These are phyloP conservation scores for Numenius arquata DNA, from an alignment of 2,113 vertebrate genomes.

Conservation along the genomic window DNA sequence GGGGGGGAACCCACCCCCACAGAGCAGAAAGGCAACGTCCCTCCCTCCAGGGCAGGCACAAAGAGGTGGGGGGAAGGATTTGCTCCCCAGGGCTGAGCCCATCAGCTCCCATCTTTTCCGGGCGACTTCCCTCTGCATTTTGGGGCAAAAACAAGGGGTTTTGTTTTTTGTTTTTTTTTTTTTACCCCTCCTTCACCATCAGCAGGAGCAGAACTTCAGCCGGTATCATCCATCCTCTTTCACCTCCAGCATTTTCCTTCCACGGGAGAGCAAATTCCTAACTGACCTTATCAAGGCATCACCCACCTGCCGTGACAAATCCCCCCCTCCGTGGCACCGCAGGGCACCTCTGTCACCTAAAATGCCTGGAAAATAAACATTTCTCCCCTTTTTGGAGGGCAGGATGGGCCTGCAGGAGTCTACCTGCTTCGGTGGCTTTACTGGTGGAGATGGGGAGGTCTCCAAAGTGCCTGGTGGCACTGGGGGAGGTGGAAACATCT, in stretches of 20 bases:
- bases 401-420: not conserved
- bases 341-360: not conserved
- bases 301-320: not conserved
- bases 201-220: not conserved
- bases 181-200: not conserved
- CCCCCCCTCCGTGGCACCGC: not conserved
- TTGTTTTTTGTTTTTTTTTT: too few relatives aligned
- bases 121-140: too few relatives aligned
- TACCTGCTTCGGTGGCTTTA: not conserved
- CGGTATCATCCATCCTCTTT: too few relatives aligned
- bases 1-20: accelerated
- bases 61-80: not conserved
- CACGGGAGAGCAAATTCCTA: not conserved
- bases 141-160: not conserved
- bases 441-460: not conserved
- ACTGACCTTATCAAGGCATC: not conserved
- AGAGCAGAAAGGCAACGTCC: not conserved
- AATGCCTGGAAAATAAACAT: not conserved
- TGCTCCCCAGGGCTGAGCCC: not conserved
- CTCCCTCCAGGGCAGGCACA: not conserved
- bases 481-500: not conserved
- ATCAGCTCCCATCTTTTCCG: not conserved
- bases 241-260: not conserved
- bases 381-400: not conserved
- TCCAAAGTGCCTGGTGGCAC: not conserved